phyloP scores from a whole-genome alignment of 2,888 invertebrate species.

The Ichneumoninae sp. region DNA sequence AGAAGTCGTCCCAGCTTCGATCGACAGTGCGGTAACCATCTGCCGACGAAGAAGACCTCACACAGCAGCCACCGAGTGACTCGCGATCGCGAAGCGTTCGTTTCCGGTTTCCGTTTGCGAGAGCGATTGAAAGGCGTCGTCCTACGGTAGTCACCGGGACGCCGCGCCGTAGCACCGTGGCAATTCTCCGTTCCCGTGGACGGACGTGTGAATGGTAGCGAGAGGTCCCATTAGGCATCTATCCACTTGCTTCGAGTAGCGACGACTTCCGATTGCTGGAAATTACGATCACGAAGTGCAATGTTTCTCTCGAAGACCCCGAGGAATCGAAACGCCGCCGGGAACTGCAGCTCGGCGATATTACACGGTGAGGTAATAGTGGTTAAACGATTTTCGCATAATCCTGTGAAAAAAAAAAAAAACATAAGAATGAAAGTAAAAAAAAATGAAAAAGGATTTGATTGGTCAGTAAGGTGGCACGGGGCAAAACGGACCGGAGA shows the following conservation, averaged over 20 bases:
- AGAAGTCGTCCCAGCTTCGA: constrained; percentile 11
- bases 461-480: background rate
- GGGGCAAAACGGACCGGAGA: too few species aligned
- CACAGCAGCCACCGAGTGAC: constrained; percentile 25
- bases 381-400: background rate
- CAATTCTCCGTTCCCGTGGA: constrained; percentile 20
- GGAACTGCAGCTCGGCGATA: background rate
- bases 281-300: constrained; percentile 69
- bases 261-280: constrained; percentile 78
- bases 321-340: constrained; percentile 4
- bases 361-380: background rate
- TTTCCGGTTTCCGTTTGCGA: constrained; percentile 68
- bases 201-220: constrained; percentile 25
- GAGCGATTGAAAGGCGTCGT: constrained; percentile 51
- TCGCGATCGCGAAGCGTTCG: constrained; percentile 62
- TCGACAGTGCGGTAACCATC: background rate
- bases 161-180: background rate
- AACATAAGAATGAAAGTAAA: background rate
- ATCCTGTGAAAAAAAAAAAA: background rate
- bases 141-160: background rate
- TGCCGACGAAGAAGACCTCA: background rate
- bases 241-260: constrained; percentile 41
- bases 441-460: background rate
- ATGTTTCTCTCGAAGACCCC: constrained; percentile 6
- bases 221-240: constrained; percentile 28